Evolutionary conservation across 2,888 invertebrate genomes (phyloP), one percentile per base, ranked within the genome.

Genomic region (Agrilus mali): DNA sequence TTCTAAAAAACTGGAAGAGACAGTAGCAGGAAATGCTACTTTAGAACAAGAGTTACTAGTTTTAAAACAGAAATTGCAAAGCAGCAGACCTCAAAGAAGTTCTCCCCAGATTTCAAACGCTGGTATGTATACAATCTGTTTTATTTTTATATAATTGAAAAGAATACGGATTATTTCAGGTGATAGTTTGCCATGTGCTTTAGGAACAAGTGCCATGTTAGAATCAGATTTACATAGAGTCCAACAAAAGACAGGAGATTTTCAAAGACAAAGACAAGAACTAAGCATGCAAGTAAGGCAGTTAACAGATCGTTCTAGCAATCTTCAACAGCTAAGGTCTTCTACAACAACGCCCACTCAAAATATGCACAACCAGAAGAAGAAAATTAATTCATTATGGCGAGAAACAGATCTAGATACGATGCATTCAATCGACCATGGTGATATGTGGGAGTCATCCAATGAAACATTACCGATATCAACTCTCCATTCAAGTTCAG

Each of bases 1-100:
- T 73, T 90, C 90, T 57, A 89, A 89, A 82, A 87, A 87, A 78
- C 69, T 93, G 52, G 92, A 93, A 67, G 89, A 90, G 66, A 90
- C 89, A 0, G 88, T 90, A 14, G 86, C 88, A 2, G 90, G 92
- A 54, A 92, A 90, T 62, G 87, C 88, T 7, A 78, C 86, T 2
- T 66, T 93, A 47, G 93, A 93, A 65, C 85, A 92, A 48, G 92
- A 93, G 60, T 69, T 93, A 51, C 76, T 89, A 40, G 78, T 89
- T 17, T 65, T 93, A 44, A 75, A 90, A 7, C 87, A 90, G 54
- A 92, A 88, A 60, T 66, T 89, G 41, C 87, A 86, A 55, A 78
- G 79, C 5, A 76, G 82, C 4, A 74, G 82, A 31, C 73, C 77
- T 43, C 74, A 69, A 40, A 60, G 66, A 38, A 61, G 57, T 51